Percentiles rank a stretch among this genome's conserved stretches.
Conservation (phyloP, 2,888 invertebrate species). For the Phanerotoma sp. region DNA sequence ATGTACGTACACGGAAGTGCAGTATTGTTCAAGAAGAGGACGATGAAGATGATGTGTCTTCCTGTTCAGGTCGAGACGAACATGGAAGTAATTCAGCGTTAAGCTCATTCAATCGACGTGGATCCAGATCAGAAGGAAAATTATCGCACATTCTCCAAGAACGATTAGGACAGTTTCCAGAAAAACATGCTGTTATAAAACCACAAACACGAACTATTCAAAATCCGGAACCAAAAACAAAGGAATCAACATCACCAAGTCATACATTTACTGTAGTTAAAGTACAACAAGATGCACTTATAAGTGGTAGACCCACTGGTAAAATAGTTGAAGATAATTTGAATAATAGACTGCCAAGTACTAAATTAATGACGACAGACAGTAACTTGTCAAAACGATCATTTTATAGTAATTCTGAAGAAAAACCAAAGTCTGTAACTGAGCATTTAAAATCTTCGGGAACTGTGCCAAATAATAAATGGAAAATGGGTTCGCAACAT, state of each 20-base stretch:
- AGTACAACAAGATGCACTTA: conserved; percentile 23
- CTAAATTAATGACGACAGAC: conserved; percentile 27
- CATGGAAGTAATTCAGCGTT: conserved; percentile 54
- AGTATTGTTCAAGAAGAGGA: conserved; percentile 93
- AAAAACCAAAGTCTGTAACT: conserved; percentile 48
- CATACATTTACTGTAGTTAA: conserved; percentile 32
- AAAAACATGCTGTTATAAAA: conserved; percentile 60
- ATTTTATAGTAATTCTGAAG: conserved; percentile 36
- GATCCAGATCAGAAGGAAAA: conserved; percentile 79
- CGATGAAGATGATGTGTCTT: conserved; percentile 76
- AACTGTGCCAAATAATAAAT: conserved; percentile 45
- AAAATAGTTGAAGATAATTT: conserved; percentile 7
- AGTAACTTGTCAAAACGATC: conserved; percentile 31
- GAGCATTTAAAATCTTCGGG: conserved; percentile 46
- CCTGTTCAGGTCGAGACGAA: conserved; percentile 64
- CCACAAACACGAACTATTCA: conserved; percentile 34
- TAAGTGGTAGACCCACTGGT: neutral
- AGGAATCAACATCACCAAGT: conserved; percentile 30
- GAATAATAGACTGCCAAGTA: conserved; percentile 19
- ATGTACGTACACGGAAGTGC: conserved; percentile 77
- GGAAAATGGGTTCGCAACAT: conserved; percentile 52
- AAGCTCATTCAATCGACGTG: conserved; percentile 65
- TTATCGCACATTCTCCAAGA: conserved; percentile 71
- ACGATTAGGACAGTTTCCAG: conserved; percentile 62
- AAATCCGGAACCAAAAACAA: conserved; percentile 23